Conservation (phyloP, 2,113 vertebrate species). For the Callorhinus ursinus region DNA sequence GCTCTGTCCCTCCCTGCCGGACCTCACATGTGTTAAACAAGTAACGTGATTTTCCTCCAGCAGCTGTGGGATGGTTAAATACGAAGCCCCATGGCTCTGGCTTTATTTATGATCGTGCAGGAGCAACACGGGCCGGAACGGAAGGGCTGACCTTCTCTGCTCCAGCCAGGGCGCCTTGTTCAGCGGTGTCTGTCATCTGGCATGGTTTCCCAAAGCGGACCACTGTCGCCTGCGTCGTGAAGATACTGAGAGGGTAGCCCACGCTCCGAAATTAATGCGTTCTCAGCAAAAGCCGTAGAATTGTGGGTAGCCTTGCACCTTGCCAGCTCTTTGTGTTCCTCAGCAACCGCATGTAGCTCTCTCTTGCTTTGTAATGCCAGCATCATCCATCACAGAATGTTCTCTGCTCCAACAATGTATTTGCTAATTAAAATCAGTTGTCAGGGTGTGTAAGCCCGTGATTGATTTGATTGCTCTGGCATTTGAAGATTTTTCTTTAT, state of each 20-base stretch:
- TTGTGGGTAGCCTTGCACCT: neutral
- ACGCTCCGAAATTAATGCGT: neutral
- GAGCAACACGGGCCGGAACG: no score
- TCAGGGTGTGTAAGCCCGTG: neutral
- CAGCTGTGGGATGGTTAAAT: neutral
- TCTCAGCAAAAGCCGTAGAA: neutral
- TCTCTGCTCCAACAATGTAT: neutral
- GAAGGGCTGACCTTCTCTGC: neutral
- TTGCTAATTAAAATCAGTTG: neutral
- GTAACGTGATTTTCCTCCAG: neutral
- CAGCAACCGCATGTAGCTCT: neutral
- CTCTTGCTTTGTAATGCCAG: neutral
- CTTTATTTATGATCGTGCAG: neutral
- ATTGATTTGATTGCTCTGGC: neutral
- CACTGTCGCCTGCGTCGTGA: no score
- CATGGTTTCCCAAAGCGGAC: neutral
- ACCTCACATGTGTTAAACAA: neutral
- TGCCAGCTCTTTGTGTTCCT: neutral
- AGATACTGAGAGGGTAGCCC: neutral
- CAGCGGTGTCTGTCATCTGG: neutral
- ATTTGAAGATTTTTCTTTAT: neutral
- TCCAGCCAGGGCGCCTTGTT: rapidly evolving
- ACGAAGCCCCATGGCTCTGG: neutral
- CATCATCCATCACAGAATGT: neutral
- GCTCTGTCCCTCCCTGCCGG: neutral